Evolutionary conservation across 2,888 invertebrate species (phyloP).

Genomic region (Hemaris fuciformis): DNA sequence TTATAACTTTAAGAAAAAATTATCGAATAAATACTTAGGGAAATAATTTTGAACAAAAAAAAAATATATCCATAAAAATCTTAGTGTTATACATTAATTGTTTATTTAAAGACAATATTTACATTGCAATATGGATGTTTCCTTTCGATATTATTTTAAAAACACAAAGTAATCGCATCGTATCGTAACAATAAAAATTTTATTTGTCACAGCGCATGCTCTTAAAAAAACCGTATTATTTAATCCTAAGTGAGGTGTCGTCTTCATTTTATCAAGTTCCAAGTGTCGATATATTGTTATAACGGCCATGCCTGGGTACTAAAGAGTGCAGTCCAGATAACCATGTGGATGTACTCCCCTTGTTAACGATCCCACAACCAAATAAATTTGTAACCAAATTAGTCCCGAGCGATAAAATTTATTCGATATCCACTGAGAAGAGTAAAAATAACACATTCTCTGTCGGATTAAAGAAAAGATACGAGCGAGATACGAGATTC

Average conservation of each 20-base stretch:
- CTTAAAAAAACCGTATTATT: slow-evolving; percentile 72
- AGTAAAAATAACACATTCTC: slow-evolving; percentile 81
- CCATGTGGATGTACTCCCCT: slow-evolving; percentile 74
- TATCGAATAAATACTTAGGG: too few relatives aligned
- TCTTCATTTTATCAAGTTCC: slow-evolving; percentile 77
- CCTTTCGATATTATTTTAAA: slow-evolving; percentile 52
- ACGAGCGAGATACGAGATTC: slow-evolving; percentile 71
- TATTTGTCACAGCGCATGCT: slow-evolving; percentile 59
- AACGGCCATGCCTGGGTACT: slow-evolving; percentile 71
- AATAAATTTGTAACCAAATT: slow-evolving; percentile 83
- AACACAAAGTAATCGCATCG: slow-evolving; percentile 52
- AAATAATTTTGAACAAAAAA: too few relatives aligned
- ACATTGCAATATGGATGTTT: slow-evolving; percentile 57
- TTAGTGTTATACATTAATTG: background rate
- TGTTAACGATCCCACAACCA: slow-evolving; percentile 79
- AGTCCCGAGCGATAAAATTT: slow-evolving; percentile 80
- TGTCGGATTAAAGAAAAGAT: slow-evolving; percentile 81
- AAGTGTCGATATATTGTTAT: slow-evolving; percentile 79
- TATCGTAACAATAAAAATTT: slow-evolving; percentile 67
- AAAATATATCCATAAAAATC: background rate
- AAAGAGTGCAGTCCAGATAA: slow-evolving; percentile 75
- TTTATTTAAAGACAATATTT: slow-evolving; percentile 41
- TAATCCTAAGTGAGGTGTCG: slow-evolving; percentile 76
- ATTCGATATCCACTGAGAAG: slow-evolving; percentile 78
- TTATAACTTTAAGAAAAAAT: too few relatives aligned